Percentiles rank a stretch among this genome's conserved stretches.
phyloP scores from a whole-genome alignment of 2,888 invertebrate species.

The Yponomeuta cagnagella region DNA sequence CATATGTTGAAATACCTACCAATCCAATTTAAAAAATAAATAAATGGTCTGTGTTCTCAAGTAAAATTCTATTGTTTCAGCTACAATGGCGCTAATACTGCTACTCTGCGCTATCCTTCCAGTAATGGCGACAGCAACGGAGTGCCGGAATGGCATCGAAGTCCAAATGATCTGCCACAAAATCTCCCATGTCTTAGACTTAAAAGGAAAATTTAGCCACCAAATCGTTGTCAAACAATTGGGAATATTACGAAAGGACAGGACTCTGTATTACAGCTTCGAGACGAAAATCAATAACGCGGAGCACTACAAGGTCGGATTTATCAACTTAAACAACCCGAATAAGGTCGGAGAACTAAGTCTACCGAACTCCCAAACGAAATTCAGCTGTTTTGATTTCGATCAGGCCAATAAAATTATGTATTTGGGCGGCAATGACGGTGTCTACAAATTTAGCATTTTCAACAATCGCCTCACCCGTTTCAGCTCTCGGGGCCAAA shows the following conservation, averaged over 20 bases:
- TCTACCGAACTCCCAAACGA: constrained; percentile 33
- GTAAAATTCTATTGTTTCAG: constrained; percentile 23
- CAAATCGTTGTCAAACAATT: constrained; percentile 50
- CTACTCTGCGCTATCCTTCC: neutral
- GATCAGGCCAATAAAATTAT: constrained; percentile 50
- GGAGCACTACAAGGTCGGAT: constrained; percentile 58
- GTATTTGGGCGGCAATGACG: constrained; percentile 57
- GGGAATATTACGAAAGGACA: constrained; percentile 40
- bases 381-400: constrained; percentile 58
- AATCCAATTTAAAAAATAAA: constrained; percentile 22
- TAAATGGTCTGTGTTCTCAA: no score
- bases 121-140: constrained; percentile 26
- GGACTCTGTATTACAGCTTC: constrained; percentile 52
- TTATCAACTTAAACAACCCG: constrained; percentile 42
- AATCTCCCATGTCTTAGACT: constrained; percentile 41
- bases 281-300: constrained; percentile 50
- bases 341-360: constrained; percentile 33
- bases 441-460: constrained; percentile 44
- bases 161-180: constrained; percentile 48
- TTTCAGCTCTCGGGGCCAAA: constrained; percentile 53
- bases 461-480: constrained; percentile 35
- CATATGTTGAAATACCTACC: no score
- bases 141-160: constrained; percentile 44
- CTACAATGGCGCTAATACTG: constrained; percentile 10
- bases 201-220: constrained; percentile 50